Conservation (phyloP, 2,888 invertebrate species). For the Herminia tarsipennalis region DNA sequence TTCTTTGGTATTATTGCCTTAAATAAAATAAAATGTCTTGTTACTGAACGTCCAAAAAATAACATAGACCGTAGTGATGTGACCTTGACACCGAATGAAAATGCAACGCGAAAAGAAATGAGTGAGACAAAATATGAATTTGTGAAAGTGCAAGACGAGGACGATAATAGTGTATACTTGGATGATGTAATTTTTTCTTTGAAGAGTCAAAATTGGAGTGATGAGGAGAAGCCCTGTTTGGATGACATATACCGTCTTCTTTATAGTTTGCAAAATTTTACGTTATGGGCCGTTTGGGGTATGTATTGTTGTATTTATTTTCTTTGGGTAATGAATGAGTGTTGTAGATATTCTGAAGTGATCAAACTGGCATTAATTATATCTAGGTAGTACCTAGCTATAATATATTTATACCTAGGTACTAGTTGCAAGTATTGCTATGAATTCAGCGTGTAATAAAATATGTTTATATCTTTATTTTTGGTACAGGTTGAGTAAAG, state of each 20-base stretch:
- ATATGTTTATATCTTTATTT: too few species aligned
- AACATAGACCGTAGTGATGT: conserved; percentile 11
- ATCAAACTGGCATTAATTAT: too few species aligned
- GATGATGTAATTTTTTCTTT: conserved; percentile 73
- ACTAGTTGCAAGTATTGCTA: too few species aligned
- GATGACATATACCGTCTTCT: conserved; percentile 66
- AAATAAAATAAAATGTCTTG: conserved; percentile 38
- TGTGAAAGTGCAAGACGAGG: conserved; percentile 36
- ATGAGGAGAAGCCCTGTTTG: conserved; percentile 66
- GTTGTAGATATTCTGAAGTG: too few species aligned
- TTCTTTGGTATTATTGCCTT: conserved; percentile 28
- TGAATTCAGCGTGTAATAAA: too few species aligned
- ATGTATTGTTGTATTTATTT: conserved; percentile 49
- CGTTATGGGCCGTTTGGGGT: conserved; percentile 86
- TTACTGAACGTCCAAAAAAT: conserved; percentile 41
- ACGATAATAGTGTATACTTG: conserved; percentile 62
- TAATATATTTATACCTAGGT: too few species aligned
- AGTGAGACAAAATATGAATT: conserved; percentile 36
- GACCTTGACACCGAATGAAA: conserved; percentile 15
- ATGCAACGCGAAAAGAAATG: conserved; percentile 28
- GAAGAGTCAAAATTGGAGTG: conserved; percentile 69
- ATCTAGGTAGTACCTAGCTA: too few species aligned
- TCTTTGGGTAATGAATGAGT: too few species aligned
- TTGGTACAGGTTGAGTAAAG: too few species aligned
- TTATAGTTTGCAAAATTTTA: conserved; percentile 77